Conservation (phyloP, 92 coral and sea anemone genomes). For the Phymanthus crucifer region DNA sequence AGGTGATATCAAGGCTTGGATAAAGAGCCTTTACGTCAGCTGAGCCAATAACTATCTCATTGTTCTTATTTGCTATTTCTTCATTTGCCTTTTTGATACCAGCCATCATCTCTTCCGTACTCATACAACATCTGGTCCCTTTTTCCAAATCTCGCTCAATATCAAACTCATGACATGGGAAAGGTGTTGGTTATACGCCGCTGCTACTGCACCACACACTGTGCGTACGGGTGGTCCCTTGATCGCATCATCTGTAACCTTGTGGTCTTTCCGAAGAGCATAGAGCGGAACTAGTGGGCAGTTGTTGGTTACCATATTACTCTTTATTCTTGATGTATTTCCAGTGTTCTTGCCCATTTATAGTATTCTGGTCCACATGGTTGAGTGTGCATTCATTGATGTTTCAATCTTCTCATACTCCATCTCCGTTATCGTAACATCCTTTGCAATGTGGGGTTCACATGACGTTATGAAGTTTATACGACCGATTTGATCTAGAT, state of each 20-base stretch:
- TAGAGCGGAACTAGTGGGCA: slow-evolving; percentile 47
- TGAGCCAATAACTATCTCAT: neutral
- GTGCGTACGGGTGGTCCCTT: slow-evolving; percentile 47
- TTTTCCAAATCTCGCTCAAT: neutral
- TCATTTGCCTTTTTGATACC: neutral
- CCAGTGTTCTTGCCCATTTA: slow-evolving; percentile 28
- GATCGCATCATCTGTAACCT: neutral
- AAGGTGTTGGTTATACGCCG: slow-evolving; percentile 34
- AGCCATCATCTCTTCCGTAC: neutral
- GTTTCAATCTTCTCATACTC: neutral
- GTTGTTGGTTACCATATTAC: slow-evolving; percentile 31
- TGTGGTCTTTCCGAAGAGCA: slow-evolving; percentile 47
- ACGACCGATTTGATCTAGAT: too few species aligned
- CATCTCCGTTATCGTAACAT: neutral
- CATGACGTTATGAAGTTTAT: neutral
- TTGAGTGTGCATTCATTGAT: slow-evolving; percentile 40
- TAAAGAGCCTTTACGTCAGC: neutral
- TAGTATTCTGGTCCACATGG: slow-evolving; percentile 39
- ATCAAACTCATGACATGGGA: slow-evolving; percentile 11
- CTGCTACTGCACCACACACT: slow-evolving; percentile 42
- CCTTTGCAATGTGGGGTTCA: neutral
- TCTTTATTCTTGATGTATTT: slow-evolving; percentile 20
- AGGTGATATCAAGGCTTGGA: neutral
- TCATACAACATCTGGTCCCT: neutral
- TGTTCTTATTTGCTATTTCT: neutral